Evolutionary conservation across 2,113 vertebrate genomes (phyloP).

Genomic region (Dicerorhinus sumatrensis): DNA sequence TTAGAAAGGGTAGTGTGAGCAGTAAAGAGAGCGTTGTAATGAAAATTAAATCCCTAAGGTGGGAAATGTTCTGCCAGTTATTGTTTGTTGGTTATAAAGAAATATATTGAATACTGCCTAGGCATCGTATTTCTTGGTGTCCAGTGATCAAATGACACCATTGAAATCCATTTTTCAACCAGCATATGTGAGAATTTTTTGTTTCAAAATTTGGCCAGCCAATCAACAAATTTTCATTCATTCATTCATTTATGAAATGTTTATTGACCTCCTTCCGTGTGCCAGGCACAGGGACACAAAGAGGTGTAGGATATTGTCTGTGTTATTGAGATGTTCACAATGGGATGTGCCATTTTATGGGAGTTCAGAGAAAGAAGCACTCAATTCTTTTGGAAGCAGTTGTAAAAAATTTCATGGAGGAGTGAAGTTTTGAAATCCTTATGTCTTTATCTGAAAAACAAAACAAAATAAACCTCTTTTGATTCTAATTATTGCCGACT

Average conservation of each 20-base stretch:
- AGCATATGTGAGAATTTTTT: neutral
- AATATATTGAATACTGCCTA: slow-evolving; percentile 67
- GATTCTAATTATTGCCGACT: neutral
- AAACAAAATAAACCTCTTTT: neutral
- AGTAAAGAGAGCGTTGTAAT: slow-evolving; percentile 57
- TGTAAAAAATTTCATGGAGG: slow-evolving; percentile 21
- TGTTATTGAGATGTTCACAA: neutral
- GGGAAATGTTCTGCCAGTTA: slow-evolving; percentile 43
- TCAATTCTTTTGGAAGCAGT: neutral
- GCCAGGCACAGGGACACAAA: neutral
- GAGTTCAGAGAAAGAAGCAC: neutral
- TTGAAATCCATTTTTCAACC: neutral
- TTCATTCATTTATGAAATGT: neutral
- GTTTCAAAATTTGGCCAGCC: neutral
- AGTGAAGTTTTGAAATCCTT: neutral
- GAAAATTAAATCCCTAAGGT: slow-evolving; percentile 71
- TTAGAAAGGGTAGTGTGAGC: slow-evolving; percentile 58
- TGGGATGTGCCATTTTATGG: neutral
- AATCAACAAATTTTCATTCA: neutral
- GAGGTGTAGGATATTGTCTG: neutral
- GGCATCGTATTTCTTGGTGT: slow-evolving; percentile 45
- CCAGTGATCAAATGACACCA: slow-evolving; percentile 25
- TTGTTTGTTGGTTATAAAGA: slow-evolving; percentile 74
- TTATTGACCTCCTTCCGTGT: neutral
- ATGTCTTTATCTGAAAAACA: neutral